Conservation (phyloP, 2,888 invertebrate genomes). For the Chrysodeixis includens region DNA sequence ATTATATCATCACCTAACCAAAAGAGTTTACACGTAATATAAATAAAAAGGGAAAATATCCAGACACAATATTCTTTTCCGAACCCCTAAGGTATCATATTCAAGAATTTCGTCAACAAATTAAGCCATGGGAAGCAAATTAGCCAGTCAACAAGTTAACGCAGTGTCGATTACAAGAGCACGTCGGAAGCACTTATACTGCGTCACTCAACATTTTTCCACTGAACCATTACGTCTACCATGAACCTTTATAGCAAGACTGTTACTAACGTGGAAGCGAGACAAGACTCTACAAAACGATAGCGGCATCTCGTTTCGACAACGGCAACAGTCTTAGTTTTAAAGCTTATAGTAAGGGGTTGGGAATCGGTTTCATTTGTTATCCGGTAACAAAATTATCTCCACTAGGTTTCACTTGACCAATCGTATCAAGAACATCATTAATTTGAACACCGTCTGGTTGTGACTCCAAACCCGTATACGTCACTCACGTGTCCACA, state of each 20-base stretch:
- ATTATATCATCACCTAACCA: no score
- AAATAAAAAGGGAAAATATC: neutral
- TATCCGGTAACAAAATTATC: constrained; percentile 35
- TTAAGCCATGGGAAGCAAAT: neutral
- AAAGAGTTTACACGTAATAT: neutral
- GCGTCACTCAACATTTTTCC: neutral
- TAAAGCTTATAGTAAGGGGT: no score
- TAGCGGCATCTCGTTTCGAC: no score
- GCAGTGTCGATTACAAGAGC: constrained; percentile 4
- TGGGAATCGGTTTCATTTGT: constrained; percentile 35
- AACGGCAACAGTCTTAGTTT: no score
- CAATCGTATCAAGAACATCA: constrained; percentile 33
- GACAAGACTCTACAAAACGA: no score
- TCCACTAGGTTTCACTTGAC: constrained; percentile 36
- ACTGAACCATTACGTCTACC: neutral
- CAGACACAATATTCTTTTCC: neutral
- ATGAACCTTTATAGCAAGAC: no score
- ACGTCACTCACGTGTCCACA: constrained; percentile 27
- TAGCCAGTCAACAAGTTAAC: constrained; percentile 1
- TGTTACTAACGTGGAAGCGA: no score
- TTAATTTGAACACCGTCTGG: constrained; percentile 45
- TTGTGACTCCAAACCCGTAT: constrained; percentile 14
- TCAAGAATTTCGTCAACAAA: constrained; percentile 4
- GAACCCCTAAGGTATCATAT: neutral
- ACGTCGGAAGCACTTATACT: neutral